These are phyloP conservation scores for Drosophila kikkawai DNA, from an alignment of 1,140 invertebrate genomes.

Conservation along the genomic window DNA sequence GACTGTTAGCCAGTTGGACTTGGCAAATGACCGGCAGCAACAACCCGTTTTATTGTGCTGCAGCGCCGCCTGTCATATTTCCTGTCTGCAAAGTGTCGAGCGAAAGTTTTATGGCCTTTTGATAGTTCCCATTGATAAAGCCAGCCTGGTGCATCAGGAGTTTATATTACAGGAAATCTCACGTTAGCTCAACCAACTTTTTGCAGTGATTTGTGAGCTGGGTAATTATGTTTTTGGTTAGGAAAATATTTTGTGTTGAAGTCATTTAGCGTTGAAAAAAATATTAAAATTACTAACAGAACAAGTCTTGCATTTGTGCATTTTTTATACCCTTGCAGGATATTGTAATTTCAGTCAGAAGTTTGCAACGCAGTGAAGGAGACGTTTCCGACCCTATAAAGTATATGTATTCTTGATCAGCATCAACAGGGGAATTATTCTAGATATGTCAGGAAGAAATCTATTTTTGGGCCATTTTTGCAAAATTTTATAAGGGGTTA, in stretches of 20 bases:
- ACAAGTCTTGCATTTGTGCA: too few species aligned
- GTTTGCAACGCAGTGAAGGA: too few species aligned
- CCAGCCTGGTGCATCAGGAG: neutral
- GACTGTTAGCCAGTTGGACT: constrained; percentile 35
- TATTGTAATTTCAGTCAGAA: too few species aligned
- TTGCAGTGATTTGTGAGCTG: constrained; percentile 20
- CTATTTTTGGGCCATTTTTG: too few species aligned
- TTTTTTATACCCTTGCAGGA: too few species aligned
- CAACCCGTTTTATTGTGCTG: constrained; percentile 36
- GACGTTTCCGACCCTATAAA: too few species aligned
- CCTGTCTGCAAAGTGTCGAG: constrained; percentile 61
- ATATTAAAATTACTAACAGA: too few species aligned
- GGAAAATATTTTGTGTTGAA: neutral
- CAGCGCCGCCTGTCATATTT: constrained; percentile 57
- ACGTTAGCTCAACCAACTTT: constrained; percentile 6
- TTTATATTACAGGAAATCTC: constrained; percentile 57
- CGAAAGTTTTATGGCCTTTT: constrained; percentile 59
- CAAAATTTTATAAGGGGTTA: too few species aligned
- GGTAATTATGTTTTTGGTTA: constrained; percentile 12
- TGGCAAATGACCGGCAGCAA: constrained; percentile 65
- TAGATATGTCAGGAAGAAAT: too few species aligned
- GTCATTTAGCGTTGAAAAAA: neutral
- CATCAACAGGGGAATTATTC: too few species aligned
- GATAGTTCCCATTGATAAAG: constrained; percentile 51
- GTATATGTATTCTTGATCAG: too few species aligned